Percentiles rank a stretch among this genome's conserved stretches.
phyloP scores from a whole-genome alignment of 2,113 vertebrate species.

The Cervus canadensis region DNA sequence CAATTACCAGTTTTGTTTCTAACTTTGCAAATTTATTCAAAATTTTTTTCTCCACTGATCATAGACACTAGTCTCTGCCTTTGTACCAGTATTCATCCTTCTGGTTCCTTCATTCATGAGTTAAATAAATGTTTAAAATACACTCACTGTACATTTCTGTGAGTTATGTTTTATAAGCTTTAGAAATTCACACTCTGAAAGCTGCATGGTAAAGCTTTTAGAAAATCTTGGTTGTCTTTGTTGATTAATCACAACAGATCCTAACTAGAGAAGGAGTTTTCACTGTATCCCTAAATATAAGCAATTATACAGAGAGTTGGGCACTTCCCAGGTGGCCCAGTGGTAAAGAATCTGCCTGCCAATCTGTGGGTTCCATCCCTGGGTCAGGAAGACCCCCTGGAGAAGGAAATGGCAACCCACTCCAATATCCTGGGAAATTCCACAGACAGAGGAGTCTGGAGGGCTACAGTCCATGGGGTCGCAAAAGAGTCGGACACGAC shows the following conservation, averaged over 20 bases:
- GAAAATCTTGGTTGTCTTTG: not conserved
- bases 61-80: not conserved
- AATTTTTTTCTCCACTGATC: not conserved
- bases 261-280: not conserved
- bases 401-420: not conserved
- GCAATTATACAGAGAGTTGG: not conserved
- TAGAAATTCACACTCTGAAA: not conserved
- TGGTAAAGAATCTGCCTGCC: not conserved
- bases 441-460: not conserved
- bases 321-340: not conserved
- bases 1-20: not conserved
- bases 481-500: not conserved
- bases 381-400: not conserved
- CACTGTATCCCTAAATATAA: not conserved
- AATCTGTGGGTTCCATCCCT: not conserved
- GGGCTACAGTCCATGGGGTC: not conserved
- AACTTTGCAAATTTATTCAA: not conserved
- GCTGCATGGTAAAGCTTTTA: not conserved
- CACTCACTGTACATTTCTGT: not conserved
- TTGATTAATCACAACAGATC: not conserved
- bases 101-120: not conserved
- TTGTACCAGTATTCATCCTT: not conserved
- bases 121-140: not conserved
- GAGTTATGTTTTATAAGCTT: not conserved
- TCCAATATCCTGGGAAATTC: not conserved